A percentile compares a stretch with the other conserved stretches of the same genome.
Evolutionary conservation across 2,113 vertebrate species (phyloP).

Genomic region (Sprattus sprattus): DNA sequence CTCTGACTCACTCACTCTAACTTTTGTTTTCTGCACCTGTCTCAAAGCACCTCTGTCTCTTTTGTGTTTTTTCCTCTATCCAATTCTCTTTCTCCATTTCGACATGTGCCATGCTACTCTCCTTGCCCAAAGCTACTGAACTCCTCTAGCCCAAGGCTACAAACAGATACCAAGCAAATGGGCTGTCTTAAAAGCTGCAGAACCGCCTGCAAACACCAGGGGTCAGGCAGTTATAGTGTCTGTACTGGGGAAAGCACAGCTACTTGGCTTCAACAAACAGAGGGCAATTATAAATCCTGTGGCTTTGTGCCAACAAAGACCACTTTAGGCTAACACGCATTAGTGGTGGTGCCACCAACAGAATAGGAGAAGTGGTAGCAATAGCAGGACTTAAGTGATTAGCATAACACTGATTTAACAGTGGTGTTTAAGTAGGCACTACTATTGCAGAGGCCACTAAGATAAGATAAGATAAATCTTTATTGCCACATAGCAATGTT

Average conservation of each 20-base stretch:
- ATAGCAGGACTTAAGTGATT: not conserved
- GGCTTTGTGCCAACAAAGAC: not conserved
- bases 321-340: not conserved
- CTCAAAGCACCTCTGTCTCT: not conserved
- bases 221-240: slow-evolving; percentile 13
- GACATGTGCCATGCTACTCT: not conserved
- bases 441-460: no score
- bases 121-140: no score
- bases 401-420: not conserved
- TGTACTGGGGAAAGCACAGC: not conserved
- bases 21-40: not conserved
- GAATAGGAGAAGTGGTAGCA: not conserved
- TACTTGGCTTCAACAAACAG: not conserved
- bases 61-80: not conserved
- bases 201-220: slow-evolving; percentile 10
- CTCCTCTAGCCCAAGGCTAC: not conserved
- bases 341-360: not conserved
- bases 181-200: no score
- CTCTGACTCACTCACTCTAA: not conserved
- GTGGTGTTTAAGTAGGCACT: no score
- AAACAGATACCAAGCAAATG: not conserved
- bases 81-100: not conserved
- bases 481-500: no score
- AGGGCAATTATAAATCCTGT: not conserved
- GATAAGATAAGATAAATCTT: no score